A percentile compares a stretch with the other conserved stretches of the same genome.
Conservation (phyloP, 2,797 vertebrate genomes). For the Lates japonicus region DNA sequence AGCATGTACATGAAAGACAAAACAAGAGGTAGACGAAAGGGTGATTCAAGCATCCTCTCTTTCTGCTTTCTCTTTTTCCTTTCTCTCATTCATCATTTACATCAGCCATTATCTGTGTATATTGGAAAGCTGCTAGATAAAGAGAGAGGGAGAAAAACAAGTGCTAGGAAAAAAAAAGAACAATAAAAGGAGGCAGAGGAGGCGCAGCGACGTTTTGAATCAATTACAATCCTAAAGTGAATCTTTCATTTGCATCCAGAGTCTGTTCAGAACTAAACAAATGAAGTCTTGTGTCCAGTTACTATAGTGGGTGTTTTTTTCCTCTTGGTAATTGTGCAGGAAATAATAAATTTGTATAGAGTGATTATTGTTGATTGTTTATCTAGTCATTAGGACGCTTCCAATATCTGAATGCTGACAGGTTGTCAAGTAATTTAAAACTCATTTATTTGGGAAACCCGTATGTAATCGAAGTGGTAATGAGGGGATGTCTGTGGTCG, state of each 20-base stretch:
- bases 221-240: conserved; percentile 90
- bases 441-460: conserved; percentile 99
- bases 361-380: conserved; percentile 99
- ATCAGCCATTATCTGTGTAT: conserved; percentile 84
- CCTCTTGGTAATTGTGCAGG: conserved; percentile 95
- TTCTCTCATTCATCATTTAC: conserved; percentile 82
- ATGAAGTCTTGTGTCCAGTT: conserved; percentile 95
- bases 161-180: conserved; percentile 68
- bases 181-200: conserved; percentile 81
- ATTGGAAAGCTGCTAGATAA: conserved; percentile 85
- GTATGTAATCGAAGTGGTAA: conserved; percentile 99
- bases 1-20: conserved; percentile 66
- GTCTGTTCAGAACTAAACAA: conserved; percentile 89
- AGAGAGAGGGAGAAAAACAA: conserved; percentile 70
- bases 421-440: conserved; percentile 99
- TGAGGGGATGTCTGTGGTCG: conserved; percentile 96
- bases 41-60: conserved; percentile 66
- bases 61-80: conserved; percentile 46
- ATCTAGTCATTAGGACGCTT: conserved; percentile 98
- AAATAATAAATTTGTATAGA: conserved; percentile 99
- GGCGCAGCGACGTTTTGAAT: conserved; percentile 85
- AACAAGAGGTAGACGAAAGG: conserved; percentile 77
- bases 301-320: conserved; percentile 89
- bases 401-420: conserved; percentile 97
- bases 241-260: conserved; percentile 90